Evolutionary conservation across 1,140 invertebrate genomes (phyloP), one percentile per base, ranked within the genome.

Genomic region (Drosophila athabasca): DNA sequence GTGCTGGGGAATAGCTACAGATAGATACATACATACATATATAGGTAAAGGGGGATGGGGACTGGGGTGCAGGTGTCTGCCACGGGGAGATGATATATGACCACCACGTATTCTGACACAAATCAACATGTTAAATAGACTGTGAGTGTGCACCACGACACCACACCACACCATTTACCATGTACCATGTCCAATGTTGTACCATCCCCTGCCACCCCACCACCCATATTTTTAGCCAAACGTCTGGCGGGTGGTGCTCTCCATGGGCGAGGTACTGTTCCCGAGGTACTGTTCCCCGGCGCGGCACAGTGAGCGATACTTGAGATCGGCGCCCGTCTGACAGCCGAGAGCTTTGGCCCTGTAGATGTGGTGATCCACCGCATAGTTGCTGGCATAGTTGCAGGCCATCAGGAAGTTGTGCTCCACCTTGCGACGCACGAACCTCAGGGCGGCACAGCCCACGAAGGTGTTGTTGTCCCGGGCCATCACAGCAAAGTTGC

Each of bases 91-190:
- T 87, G 82, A 88, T 87, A 88, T 87, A 88, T 88, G 83, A 62
- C 52, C 60, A 49, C 68, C 65, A 61, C 57, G 67, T 72, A 61
- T 39, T 67, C 67, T 54, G 58, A 71, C 78, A 82, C 70, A 87
- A 82, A 87, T 87, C 83, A 88, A 83, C 82, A 75, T 75, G 78
- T 81, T 87, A 87, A 81, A 85, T 85, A 73, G 67, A 69, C 73
- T 76, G 65, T 77, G 65, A 76, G 74, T 46, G 53, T n/a, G 22
- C 29, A 4, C 8, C 11, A 31, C 50, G 17, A 26, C 24, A 26
- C 45, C 45, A 46, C 8, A 6, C 13, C n/a, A n/a, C n/a, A n/a
- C n/a, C n/a, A n/a, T n/a, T n/a, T n/a, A n/a, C n/a, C 17, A 19
- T 19, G 17, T 19, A 45, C 13, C 50, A 13, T 52, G n/a, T n/a